Evolutionary conservation across 1,140 invertebrate species (phyloP).

Genomic region (Oncopodura yosiiana): DNA sequence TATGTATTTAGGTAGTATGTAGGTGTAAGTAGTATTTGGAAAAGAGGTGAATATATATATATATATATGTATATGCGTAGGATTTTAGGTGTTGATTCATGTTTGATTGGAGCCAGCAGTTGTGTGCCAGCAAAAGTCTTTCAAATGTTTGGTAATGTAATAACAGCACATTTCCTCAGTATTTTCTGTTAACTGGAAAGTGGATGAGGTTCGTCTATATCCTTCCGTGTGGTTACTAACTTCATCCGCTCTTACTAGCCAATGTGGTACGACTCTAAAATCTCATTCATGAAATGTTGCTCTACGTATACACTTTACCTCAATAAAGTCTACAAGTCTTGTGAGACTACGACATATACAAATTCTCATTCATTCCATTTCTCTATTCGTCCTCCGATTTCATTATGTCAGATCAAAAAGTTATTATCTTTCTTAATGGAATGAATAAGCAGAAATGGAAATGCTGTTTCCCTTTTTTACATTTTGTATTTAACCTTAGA

Average conservation of each 20-base stretch:
- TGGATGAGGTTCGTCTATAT: constrained; percentile 14
- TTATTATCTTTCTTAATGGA: constrained; percentile 16
- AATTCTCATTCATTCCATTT: neutral
- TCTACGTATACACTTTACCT: neutral
- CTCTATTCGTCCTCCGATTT: constrained; percentile 3
- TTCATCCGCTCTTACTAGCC: constrained; percentile 17
- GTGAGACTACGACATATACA: neutral
- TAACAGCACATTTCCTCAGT: constrained; percentile 18
- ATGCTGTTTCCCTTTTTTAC: constrained; percentile 12
- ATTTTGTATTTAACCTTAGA: constrained; percentile 6
- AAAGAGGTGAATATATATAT: no score
- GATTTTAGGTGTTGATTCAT: no score
- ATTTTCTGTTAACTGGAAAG: constrained; percentile 5
- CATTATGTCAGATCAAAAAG: constrained; percentile 15
- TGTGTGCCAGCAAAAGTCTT: neutral
- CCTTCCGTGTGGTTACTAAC: constrained; percentile 31
- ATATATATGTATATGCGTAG: no score
- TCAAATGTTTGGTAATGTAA: constrained; percentile 14
- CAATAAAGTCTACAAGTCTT: neutral
- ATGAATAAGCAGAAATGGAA: constrained; percentile 8
- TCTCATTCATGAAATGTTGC: neutral
- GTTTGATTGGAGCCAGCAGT: no score
- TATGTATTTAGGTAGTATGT: no score
- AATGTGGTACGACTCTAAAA: neutral
- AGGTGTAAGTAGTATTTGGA: no score